A percentile compares a stretch with the other conserved stretches of the same genome.
Evolutionary conservation across 2,888 invertebrate genomes (phyloP).

Genomic region (Drosophila paranaensis): DNA sequence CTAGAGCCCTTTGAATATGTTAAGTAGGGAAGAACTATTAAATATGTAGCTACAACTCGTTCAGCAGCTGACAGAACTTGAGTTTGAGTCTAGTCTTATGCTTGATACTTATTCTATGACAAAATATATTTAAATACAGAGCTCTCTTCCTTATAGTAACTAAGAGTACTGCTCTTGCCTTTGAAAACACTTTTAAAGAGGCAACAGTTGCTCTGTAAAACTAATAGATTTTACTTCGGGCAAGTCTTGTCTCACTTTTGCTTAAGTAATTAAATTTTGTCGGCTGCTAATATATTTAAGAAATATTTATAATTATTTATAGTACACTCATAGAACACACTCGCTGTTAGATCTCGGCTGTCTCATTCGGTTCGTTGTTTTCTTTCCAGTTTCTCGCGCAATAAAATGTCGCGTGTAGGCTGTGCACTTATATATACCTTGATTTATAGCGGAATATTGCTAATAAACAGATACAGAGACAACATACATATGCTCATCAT

Average conservation of each 20-base stretch:
- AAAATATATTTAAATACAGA: no score
- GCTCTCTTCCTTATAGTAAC: no score
- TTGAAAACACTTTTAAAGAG: background rate
- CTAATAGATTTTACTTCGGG: background rate
- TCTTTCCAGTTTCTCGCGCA: slow-evolving; percentile 44
- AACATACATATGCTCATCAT: slow-evolving; percentile 49
- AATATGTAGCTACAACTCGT: background rate
- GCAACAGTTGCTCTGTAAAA: background rate
- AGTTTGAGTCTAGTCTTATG: background rate
- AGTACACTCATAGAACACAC: background rate
- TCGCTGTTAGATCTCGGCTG: background rate
- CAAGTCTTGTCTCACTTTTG: background rate
- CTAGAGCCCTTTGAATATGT: background rate
- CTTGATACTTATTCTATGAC: no score
- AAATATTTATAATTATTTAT: background rate
- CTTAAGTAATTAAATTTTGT: background rate
- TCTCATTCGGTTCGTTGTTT: slow-evolving; percentile 15
- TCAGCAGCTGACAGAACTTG: background rate
- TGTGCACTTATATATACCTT: slow-evolving; percentile 15
- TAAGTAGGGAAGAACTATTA: background rate
- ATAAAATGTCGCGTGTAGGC: slow-evolving; percentile 29
- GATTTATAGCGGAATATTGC: slow-evolving; percentile 44
- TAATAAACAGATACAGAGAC: background rate
- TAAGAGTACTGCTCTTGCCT: background rate
- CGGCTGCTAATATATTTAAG: background rate